Base-by-base conservation (phyloP, 2,113 vertebrate genomes). In the Penelope pileata region DNA sequence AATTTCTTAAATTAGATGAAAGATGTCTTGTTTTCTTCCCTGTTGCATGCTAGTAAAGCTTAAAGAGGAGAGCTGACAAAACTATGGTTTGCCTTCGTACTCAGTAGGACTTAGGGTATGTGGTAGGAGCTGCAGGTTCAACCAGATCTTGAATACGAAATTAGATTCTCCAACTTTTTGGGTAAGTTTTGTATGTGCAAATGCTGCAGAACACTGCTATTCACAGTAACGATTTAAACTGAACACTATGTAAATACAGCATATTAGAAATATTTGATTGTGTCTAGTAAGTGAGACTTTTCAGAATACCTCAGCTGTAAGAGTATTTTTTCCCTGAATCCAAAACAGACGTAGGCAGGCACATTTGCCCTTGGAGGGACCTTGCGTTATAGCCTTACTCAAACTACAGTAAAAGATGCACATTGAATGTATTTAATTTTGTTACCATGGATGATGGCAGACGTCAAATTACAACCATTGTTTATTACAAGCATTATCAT, bases 391-490 rank as follows among this genome's bases (percentile, higher is more conserved):
- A 43, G 27, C 27, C 56, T 51, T 73, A 5, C 59, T 91, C 83
- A 87, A 94, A 74, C 53, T n/a, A 36, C 36, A 32, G 42, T 40
- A 70, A 83, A 85, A 60, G 32, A 64, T 85, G 18, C 3, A 89
- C 16, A n/a, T 67, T 92, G 59, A 96, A 30, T 47, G 80, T 88
- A 84, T 91, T 95, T 95, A 27, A 26, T 75, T 86, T 94, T 77
- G 24, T 36, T 81, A 12, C 38, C 36, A 32, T 32, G 74, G 88
- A 72, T 91, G 36, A 90, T 63, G 38, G 80, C 48, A 73, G 51
- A 83, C 87, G 22, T 92, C 58, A 91, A 83, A 60, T 72, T 67
- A 72, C 12, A 36, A 66, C 36, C 4, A 62, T 53, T 59, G 34
- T 21, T 64, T 36, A 83, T 72, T 22, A 38, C 81, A 10, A 10